Conservation (phyloP, 2,113 vertebrate genomes). For the Arizona elegans region DNA sequence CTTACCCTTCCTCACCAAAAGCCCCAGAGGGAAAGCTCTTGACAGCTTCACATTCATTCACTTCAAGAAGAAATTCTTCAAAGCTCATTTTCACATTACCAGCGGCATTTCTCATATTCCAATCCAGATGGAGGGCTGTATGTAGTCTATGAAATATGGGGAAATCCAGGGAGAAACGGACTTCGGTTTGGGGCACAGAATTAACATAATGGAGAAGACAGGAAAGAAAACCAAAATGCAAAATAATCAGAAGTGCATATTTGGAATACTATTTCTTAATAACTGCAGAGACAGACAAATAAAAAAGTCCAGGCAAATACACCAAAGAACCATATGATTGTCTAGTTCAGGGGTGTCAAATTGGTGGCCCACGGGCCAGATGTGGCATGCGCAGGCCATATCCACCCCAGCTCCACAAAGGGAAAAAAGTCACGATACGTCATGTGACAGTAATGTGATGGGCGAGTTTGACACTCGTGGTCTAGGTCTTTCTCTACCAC, state of each 20-base stretch:
- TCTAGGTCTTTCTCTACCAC: background rate
- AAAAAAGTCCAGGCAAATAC: background rate
- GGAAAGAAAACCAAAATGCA: background rate
- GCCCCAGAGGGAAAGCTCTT: background rate
- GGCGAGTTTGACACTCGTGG: too few relatives aligned
- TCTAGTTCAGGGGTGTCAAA: background rate
- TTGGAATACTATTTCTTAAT: background rate
- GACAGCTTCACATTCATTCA: background rate
- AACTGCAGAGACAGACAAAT: background rate
- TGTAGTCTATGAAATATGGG: background rate
- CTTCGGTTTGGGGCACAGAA: background rate
- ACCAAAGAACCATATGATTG: background rate
- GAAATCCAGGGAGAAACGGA: rapidly evolving
- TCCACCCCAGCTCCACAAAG: too few relatives aligned
- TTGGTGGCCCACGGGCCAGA: too few relatives aligned
- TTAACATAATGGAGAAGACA: background rate
- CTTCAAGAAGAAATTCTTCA: background rate
- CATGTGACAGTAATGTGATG: too few relatives aligned
- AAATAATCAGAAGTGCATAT: background rate
- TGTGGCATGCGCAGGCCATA: too few relatives aligned
- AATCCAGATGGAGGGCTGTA: background rate
- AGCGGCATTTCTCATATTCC: background rate
- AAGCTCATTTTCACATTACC: background rate
- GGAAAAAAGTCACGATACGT: too few relatives aligned
- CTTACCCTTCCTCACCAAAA: background rate